Conservation (phyloP, 2,888 invertebrate genomes). For the Epicampocera succincta region DNA sequence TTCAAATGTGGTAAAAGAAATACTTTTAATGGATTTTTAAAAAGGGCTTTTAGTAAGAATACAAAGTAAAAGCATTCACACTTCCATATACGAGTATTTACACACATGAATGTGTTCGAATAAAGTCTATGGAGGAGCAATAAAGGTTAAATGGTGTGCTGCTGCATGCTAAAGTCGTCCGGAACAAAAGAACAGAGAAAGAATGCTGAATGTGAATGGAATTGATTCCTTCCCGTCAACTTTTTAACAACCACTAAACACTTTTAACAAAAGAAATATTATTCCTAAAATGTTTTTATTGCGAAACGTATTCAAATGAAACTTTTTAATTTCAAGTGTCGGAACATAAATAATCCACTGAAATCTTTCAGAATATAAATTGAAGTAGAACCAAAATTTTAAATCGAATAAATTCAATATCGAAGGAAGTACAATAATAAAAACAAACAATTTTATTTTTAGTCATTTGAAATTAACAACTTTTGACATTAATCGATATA, state of each 20-base stretch:
- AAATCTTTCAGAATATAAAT: no score
- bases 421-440: no score
- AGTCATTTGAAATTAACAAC: no score
- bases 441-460: no score
- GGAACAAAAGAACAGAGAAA: conserved; percentile 26
- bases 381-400: no score
- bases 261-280: conserved; percentile 56
- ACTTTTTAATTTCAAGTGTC: no score
- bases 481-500: no score
- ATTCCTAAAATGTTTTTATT: no score
- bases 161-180: background rate
- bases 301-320: no score
- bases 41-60: conserved; percentile 60
- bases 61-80: background rate
- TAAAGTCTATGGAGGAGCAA: background rate
- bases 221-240: conserved; percentile 65
- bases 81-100: background rate
- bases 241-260: conserved; percentile 62
- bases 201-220: conserved; percentile 61
- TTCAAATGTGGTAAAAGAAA: conserved; percentile 58
- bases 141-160: conserved; percentile 56
- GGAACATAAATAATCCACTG: no score
- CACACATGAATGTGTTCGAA: background rate
- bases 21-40: conserved; percentile 63
- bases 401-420: no score